phyloP scores from a whole-genome alignment of 2,797 vertebrate species.

The Stomatorhinus walkeri region DNA sequence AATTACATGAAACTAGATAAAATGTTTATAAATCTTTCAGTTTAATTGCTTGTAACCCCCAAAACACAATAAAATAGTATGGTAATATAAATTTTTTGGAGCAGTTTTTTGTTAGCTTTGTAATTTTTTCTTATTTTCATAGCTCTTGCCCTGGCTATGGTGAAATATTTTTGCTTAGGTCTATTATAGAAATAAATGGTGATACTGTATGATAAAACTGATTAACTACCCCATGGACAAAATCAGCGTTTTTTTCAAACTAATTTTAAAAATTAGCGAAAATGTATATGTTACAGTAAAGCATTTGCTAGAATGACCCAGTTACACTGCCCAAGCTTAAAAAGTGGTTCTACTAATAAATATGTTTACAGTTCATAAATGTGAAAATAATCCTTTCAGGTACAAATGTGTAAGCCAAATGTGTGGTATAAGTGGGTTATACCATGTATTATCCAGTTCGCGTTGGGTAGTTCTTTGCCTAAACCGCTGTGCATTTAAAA shows the following conservation, averaged over 20 bases:
- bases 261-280: neutral
- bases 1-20: neutral
- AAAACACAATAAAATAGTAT: neutral
- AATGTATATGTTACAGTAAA: neutral
- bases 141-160: neutral
- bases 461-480: neutral
- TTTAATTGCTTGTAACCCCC: neutral
- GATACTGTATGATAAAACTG: neutral
- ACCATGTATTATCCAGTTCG: neutral
- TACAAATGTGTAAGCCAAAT: neutral
- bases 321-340: neutral
- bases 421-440: neutral
- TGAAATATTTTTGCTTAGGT: neutral
- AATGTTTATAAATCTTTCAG: neutral
- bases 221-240: neutral
- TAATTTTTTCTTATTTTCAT: neutral
- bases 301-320: neutral
- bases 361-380: neutral
- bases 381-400: neutral
- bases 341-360: neutral
- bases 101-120: neutral
- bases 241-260: neutral
- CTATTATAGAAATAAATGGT: neutral
- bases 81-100: neutral
- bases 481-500: neutral